Evolutionary conservation across 92 coral and sea anemone genomes (phyloP), one percentile per base, ranked within the genome.

Genomic region (Porites divaricata): DNA sequence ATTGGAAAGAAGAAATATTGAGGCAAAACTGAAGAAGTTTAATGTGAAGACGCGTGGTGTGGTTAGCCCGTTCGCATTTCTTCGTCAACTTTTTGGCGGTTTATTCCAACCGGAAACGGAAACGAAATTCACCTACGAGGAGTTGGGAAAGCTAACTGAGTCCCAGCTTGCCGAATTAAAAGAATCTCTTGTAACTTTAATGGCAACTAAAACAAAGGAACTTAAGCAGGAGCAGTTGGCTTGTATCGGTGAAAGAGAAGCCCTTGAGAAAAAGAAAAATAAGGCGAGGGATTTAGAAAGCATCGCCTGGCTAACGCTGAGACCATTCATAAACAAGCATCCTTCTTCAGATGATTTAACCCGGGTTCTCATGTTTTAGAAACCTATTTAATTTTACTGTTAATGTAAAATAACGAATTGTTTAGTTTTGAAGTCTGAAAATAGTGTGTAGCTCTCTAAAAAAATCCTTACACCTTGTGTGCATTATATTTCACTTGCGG

Each of bases 261-360:
- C 54, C n/a, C 57, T 84, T 19, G 74, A 75, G 19, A 52, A 35
- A 9, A 15, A 56, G 16, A 84, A 76, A 68, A 16, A 53, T 16
- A 81, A 81, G 76, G 90, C 90, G 22, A 89, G 80, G 8, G 75
- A 28, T 2, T 6, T 86, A 63, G 93, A 90, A 84, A 58, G 16
- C 4, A 72, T 65, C 25, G 90, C 93, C 50, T 75, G 93, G 86
- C 72, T 28, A 54, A 81, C 89, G n/a, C 69, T 90, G 24, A 80
- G 71, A 20, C 93, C 93, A 7, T 81, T 86, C 15, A 59, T 90
- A 2, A 90, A 86, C 70, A 63, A 53, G 8, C 88, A 66, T 62
- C 88, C 88, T 67, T 75, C 75, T 21, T 75, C 10, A 54, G 69
- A 64, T 51, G 88, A 75, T 84, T 68, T 84, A 75, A 75, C 88